These are phyloP conservation scores for Ethmia dodecea DNA, from an alignment of 2,888 invertebrate species.

Conservation along the genomic window DNA sequence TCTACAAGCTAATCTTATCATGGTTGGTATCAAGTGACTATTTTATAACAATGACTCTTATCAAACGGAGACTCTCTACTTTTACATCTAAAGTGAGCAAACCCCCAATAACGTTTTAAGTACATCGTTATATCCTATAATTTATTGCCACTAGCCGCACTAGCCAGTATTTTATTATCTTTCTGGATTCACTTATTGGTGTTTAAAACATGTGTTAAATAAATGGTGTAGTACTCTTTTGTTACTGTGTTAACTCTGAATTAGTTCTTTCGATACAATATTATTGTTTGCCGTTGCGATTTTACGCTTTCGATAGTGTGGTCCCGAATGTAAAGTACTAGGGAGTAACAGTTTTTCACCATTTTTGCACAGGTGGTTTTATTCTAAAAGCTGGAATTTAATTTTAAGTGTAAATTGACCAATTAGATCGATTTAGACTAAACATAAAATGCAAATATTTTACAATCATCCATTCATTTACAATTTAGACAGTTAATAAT, in stretches of 20 bases:
- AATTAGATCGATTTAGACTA: constrained; percentile 26
- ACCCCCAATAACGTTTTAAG: constrained; percentile 42
- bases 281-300: too few species aligned
- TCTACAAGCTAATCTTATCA: constrained; percentile 42
- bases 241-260: too few species aligned
- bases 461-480: constrained; percentile 23
- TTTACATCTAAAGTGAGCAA: constrained; percentile 35
- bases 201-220: too few species aligned
- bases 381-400: constrained; percentile 13
- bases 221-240: too few species aligned
- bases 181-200: too few species aligned
- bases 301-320: too few species aligned
- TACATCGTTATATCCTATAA: constrained; percentile 32
- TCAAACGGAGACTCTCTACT: constrained; percentile 9
- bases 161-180: constrained; percentile 19
- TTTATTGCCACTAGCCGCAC: constrained; percentile 29
- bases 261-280: too few species aligned
- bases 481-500: constrained; percentile 21
- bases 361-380: too few species aligned
- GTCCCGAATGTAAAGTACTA: constrained; percentile 25
- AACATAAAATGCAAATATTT: constrained; percentile 29
- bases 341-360: constrained; percentile 5
- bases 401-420: constrained; percentile 23
- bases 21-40: constrained; percentile 34
- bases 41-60: constrained; percentile 2